These are phyloP conservation scores for Orthochromis indermauri DNA, from an alignment of 2,113 vertebrate species.

Conservation along the genomic window DNA sequence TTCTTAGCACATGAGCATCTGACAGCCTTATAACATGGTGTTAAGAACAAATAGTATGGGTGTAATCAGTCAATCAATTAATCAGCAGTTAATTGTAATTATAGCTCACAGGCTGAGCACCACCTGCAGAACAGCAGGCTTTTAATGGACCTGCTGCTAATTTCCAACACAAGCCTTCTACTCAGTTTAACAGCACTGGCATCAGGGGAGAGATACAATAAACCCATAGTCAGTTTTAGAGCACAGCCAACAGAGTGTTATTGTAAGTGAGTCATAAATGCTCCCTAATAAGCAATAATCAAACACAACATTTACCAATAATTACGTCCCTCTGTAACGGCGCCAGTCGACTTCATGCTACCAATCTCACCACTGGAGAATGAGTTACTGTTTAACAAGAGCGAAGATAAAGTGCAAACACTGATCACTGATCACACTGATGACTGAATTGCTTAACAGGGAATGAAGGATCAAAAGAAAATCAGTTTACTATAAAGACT, in stretches of 20 bases:
- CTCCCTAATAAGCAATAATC: constrained; percentile 8
- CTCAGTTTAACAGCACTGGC: background rate
- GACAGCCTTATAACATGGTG: background rate
- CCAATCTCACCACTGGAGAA: background rate
- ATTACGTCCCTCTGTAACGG: background rate
- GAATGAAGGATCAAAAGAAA: background rate
- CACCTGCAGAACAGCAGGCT: constrained; percentile 32
- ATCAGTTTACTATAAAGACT: background rate
- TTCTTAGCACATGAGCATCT: background rate
- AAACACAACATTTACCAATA: constrained; percentile 5
- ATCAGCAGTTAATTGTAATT: constrained; percentile 42
- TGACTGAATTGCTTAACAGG: background rate
- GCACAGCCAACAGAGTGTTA: background rate
- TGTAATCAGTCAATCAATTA: constrained; percentile 32
- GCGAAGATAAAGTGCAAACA: constrained; percentile 4
- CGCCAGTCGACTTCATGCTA: background rate
- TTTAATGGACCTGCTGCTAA: background rate
- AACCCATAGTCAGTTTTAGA: background rate
- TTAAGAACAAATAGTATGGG: background rate
- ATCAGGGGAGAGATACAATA: background rate
- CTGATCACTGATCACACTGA: background rate
- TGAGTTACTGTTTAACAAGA: constrained; percentile 52
- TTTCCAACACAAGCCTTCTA: background rate
- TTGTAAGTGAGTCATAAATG: background rate
- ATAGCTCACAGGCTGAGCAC: constrained; percentile 36